These are phyloP conservation scores for Neoaliturus tenellus DNA, from an alignment of 2,888 invertebrate species.

Conservation along the genomic window DNA sequence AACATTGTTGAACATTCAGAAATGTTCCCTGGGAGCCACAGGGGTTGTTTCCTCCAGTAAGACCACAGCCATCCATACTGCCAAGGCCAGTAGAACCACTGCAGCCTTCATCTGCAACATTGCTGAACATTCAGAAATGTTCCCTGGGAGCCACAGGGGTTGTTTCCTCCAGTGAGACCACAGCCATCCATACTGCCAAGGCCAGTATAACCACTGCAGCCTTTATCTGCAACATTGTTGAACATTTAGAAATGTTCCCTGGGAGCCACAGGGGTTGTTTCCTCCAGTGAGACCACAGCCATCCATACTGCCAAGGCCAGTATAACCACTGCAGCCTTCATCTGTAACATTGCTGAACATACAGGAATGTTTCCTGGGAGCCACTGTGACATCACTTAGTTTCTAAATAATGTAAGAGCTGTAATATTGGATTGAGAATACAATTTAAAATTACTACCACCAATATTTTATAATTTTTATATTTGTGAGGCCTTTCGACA, in stretches of 20 bases:
- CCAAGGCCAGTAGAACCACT: background rate
- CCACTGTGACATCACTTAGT: no score
- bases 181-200: background rate
- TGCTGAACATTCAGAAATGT: slow-evolving; percentile 45
- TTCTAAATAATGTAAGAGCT: no score
- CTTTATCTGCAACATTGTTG: background rate
- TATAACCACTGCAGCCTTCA: background rate
- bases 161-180: background rate
- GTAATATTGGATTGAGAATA: no score
- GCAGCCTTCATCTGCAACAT: slow-evolving; percentile 5
- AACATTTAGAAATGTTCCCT: background rate
- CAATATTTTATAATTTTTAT: no score
- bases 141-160: background rate
- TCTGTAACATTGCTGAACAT: background rate
- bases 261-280: background rate
- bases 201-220: background rate
- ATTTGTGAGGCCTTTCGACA: no score
- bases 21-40: background rate
- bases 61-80: background rate
- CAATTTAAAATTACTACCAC: no score
- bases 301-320: background rate
- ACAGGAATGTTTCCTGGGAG: background rate
- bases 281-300: background rate
- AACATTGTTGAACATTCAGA: no score
- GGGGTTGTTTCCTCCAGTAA: background rate